Base-by-base conservation (phyloP, 2,797 vertebrate genomes). In the Prionace glauca region DNA sequence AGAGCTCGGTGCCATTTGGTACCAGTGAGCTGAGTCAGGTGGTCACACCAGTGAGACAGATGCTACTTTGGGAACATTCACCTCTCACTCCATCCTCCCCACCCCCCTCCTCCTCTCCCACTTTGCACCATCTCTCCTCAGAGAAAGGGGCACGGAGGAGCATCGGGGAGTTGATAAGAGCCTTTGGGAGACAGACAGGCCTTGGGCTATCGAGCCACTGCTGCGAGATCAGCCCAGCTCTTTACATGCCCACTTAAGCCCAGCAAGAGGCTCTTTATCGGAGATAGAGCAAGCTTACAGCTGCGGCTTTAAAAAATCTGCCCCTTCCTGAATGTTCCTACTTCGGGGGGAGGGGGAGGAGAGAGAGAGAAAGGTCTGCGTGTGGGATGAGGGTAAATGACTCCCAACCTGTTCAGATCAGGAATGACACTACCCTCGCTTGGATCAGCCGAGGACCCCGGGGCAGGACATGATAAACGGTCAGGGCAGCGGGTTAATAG, bases 211-310 rank as follows among this genome's bases (percentile, higher is more conserved):
- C 96, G 96, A 96, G 96, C 96, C 96, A 97, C 97, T 96, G 96
- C 97, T 97, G 97, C 96, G 84, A 77, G 97, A 97, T 98, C 98
- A 98, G 96, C 97, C 97, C 96, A 96, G 96, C 97, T 98, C 98
- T 98, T 98, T 97, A 98, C 98, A 98, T 97, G 98, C 97, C 97
- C 98, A 98, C 97, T 98, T 98, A 98, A 97, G 97, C 98, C 97
- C 98, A 98, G 98, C 98, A 98, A 98, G 98, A 97, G 96, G 96
- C 97, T 97, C 97, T 97, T 97, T 97, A 97, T 98, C 97, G 98
- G 97, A 96, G 97, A 97, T 96, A 96, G 96, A 96, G 96, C 10
- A 97, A 97, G 96, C 96, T 96, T 95, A 96, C 97, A 97, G 97
- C 97, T 97, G 97, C 97, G 96, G 97, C 97, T 97, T 97, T 3